Evolutionary conservation across 2,797 vertebrate species (phyloP).

Genomic region (Cygnus olor): DNA sequence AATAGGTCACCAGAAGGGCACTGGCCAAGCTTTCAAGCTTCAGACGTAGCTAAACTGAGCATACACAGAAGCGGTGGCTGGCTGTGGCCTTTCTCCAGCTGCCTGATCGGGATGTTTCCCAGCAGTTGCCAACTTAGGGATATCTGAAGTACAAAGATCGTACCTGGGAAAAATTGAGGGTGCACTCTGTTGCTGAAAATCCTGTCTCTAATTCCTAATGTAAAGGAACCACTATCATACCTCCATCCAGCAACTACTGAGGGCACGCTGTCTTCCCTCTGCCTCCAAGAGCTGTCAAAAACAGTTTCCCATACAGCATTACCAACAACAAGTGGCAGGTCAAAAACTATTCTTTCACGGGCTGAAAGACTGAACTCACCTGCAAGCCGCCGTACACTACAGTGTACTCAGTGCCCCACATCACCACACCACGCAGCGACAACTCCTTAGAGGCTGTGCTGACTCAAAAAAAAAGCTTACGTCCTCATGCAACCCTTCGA

Average conservation of each 20-base stretch:
- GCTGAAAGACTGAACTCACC: accelerated
- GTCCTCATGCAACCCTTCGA: not conserved
- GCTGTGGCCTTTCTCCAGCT: not conserved
- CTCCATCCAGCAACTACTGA: accelerated
- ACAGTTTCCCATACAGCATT: not conserved
- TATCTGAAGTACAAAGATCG: not conserved
- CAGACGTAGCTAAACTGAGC: not conserved
- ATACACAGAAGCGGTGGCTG: not conserved
- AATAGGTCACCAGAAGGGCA: not conserved
- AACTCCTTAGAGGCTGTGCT: not conserved
- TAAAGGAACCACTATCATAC: not conserved
- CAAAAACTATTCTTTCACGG: not conserved
- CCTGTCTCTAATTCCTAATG: not conserved
- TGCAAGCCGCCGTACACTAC: accelerated
- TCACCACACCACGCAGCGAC: not conserved
- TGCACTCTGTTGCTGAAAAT: not conserved
- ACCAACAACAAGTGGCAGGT: accelerated
- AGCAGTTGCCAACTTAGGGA: not conserved
- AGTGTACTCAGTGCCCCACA: accelerated
- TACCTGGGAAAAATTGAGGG: not conserved
- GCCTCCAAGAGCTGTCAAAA: not conserved
- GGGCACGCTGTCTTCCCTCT: not conserved
- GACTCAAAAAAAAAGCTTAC: not conserved
- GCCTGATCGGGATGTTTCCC: not conserved
- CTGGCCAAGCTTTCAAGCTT: not conserved